phyloP scores from a whole-genome alignment of 2,888 invertebrate species.

The Drosophila seclusa region DNA sequence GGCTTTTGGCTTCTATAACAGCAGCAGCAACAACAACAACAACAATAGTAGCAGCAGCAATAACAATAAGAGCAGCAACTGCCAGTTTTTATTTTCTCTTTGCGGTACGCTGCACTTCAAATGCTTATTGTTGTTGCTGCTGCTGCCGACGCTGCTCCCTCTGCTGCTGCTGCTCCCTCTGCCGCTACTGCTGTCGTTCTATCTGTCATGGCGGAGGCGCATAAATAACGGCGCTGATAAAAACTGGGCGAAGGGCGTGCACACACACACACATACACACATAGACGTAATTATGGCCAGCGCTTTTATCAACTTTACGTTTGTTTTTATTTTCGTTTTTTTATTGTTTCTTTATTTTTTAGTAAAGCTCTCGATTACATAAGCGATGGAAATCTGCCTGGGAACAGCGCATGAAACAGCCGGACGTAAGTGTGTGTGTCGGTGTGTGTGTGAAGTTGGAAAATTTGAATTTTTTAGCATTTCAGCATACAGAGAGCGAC shows the following conservation, averaged over 20 bases:
- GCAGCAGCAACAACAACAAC: constrained; percentile 27
- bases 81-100: constrained; percentile 62
- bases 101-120: constrained; percentile 77
- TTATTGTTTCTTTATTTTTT: constrained; percentile 56
- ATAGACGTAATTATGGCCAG: constrained; percentile 71
- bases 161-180: constrained; percentile 19
- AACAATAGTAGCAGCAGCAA: constrained; percentile 21
- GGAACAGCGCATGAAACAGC: constrained; percentile 34
- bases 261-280: constrained; percentile 25
- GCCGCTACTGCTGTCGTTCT: constrained; percentile 43
- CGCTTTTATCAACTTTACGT: constrained; percentile 69
- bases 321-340: constrained; percentile 34
- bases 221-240: constrained; percentile 75
- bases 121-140: constrained; percentile 56
- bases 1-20: constrained; percentile 61
- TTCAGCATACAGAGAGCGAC: constrained; percentile 36
- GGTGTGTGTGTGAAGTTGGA: constrained; percentile 59
- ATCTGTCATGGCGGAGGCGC: constrained; percentile 67
- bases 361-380: constrained; percentile 5
- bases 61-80: constrained; percentile 27
- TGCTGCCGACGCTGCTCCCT: constrained; percentile 15
- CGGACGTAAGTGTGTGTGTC: constrained; percentile 32
- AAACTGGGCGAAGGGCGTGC: constrained; percentile 75
- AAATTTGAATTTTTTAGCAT: constrained; percentile 61
- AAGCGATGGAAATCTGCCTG: constrained; percentile 65